Evolutionary conservation across 2,797 vertebrate genomes (phyloP), one percentile per base, ranked within the genome.

Genomic region (Perodicticus potto): DNA sequence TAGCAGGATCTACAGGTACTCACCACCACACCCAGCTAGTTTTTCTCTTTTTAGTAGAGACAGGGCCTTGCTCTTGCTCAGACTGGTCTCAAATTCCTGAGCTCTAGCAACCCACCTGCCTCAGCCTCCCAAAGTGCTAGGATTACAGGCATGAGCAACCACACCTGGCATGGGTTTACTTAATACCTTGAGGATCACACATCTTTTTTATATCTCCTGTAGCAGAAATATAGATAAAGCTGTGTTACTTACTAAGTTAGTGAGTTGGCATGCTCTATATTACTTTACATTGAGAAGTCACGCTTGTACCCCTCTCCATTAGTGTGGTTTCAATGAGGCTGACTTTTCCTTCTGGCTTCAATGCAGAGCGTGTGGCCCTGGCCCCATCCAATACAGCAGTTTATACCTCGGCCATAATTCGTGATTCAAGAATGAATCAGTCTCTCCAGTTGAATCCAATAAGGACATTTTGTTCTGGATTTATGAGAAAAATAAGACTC

Each of bases 191-290:
- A 13, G 12, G 17, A n/a, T 40, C 59, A 34, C 29, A 59, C 20
- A 67, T 73, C 16, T 63, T 88, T 86, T 84, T 87, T 93, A 57
- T 72, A 37, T 86, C 37, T 80, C 27, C 63, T 8, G 81, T 85
- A 90, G 11, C 23, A 65, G 32, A 87, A 88, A 63, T 19, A 70
- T 10, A 67, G 22, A 59, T 57, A 20, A 59, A 67, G 4, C 14
- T 57, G 37, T 78, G 29, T 76, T 49, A 45, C 23, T 20, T 43
- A 17, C 67, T 65, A 61, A 82, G 3, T 69, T 57, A 22, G 8
- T 76, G 84, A 80, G 37, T 65, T 67, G 80, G 7, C 9, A n/a
- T 37, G 7, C 2, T 80, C 16, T 25, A 2, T 34, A 17, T 5
- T 11, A 12, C 13, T 69, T 95, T 57, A 27, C 67, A 74, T 27